Conservation (phyloP, 2,113 vertebrate genomes). For the Plotosus lineatus region DNA sequence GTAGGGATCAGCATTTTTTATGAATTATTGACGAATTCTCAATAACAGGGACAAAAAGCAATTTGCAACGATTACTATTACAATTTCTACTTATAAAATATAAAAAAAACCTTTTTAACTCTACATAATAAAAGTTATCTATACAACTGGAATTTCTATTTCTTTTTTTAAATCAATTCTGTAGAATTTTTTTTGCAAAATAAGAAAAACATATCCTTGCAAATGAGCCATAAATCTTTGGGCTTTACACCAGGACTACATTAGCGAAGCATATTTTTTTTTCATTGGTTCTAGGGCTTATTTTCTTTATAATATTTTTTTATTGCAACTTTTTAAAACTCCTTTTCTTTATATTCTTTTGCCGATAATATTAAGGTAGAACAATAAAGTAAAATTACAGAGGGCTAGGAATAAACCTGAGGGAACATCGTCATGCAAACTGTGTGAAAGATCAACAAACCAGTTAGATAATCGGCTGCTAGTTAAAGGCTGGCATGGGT, state of each 20-base stretch:
- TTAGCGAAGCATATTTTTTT: neutral
- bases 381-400: neutral
- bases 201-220: neutral
- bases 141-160: neutral
- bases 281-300: neutral
- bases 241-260: too few relatives aligned
- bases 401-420: neutral
- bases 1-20: neutral
- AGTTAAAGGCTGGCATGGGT: neutral
- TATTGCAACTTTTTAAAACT: neutral
- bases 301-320: too few relatives aligned
- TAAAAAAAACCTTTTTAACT: neutral
- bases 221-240: neutral
- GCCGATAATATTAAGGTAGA: neutral
- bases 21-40: neutral
- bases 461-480: neutral
- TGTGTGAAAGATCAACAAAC: neutral
- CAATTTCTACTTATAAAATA: too few relatives aligned
- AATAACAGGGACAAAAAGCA: neutral
- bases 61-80: neutral
- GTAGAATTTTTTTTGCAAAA: neutral
- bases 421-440: neutral
- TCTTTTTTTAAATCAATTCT: neutral
- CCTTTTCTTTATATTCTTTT: too few relatives aligned
- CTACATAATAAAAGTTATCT: neutral